Evolutionary conservation across 2,888 invertebrate genomes (phyloP).

Genomic region (Drosophila macrospina): DNA sequence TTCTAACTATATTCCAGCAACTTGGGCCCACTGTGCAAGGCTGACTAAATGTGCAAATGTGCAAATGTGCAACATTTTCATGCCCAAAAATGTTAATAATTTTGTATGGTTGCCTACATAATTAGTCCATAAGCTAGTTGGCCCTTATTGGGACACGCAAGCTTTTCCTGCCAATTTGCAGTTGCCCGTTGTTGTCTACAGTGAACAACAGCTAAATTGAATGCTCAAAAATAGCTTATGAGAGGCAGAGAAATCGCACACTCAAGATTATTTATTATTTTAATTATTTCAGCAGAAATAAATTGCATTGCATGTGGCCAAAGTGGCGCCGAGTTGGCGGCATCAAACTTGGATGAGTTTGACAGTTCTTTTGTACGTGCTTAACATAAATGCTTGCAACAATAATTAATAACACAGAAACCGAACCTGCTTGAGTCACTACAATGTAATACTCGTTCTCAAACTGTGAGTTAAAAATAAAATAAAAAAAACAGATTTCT

Average conservation of each 20-base stretch:
- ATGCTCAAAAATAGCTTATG: slow-evolving; percentile 41
- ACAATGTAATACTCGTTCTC: slow-evolving; percentile 10
- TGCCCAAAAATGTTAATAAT: slow-evolving; percentile 75
- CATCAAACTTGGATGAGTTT: slow-evolving; percentile 63
- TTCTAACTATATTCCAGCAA: background rate
- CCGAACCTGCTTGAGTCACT: slow-evolving; percentile 12
- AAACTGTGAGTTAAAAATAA: slow-evolving; percentile 16
- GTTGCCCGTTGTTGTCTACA: background rate
- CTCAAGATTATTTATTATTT: slow-evolving; percentile 67
- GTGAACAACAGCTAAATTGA: slow-evolving; percentile 28
- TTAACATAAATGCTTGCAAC: slow-evolving; percentile 65
- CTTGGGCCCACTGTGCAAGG: slow-evolving; percentile 47
- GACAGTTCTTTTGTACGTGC: slow-evolving; percentile 73
- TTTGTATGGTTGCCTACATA: slow-evolving; percentile 46
- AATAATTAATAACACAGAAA: slow-evolving; percentile 65
- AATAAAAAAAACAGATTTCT: slow-evolving; percentile 35
- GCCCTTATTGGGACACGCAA: slow-evolving; percentile 57
- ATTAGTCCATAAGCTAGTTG: slow-evolving; percentile 36
- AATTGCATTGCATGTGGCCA: slow-evolving; percentile 63
- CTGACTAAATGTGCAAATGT: slow-evolving; percentile 28
- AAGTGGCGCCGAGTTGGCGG: slow-evolving; percentile 68
- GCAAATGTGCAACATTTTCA: slow-evolving; percentile 51
- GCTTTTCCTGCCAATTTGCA: slow-evolving; percentile 26
- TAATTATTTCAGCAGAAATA: slow-evolving; percentile 69
- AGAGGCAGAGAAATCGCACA: slow-evolving; percentile 50